These are phyloP conservation scores for Teleogryllus oceanicus DNA, from an alignment of 2,888 invertebrate species.

Conservation along the genomic window DNA sequence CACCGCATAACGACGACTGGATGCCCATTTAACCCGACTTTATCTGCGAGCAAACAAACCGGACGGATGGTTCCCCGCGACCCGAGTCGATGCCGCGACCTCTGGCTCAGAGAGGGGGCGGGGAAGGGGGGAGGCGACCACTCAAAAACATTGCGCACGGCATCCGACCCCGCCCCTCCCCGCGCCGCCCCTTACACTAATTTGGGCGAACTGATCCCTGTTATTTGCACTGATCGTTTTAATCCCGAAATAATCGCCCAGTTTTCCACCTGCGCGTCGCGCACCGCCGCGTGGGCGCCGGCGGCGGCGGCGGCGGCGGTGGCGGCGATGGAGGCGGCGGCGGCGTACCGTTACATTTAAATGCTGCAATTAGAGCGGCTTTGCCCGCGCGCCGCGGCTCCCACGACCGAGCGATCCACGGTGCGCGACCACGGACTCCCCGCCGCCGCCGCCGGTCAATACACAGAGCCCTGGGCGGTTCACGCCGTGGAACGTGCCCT, in stretches of 20 bases:
- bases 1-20: no score
- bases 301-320: not conserved
- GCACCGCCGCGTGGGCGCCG: not conserved
- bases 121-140: not conserved
- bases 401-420: no score
- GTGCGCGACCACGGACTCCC: no score
- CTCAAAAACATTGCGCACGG: not conserved
- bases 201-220: slow-evolving; percentile 8
- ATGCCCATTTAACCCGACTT: no score
- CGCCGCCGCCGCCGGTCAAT: no score
- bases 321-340: not conserved
- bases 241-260: slow-evolving; percentile 9
- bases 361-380: slow-evolving; percentile 8
- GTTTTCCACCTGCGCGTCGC: not conserved
- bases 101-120: no score
- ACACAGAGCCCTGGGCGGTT: no score
- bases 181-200: not conserved
- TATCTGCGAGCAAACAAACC: no score
- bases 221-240: slow-evolving; percentile 7
- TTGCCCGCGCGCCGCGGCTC: not conserved
- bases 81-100: no score
- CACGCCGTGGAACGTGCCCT: no score
- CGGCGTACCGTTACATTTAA: slow-evolving; percentile 18
- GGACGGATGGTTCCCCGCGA: no score
- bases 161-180: not conserved